These are phyloP conservation scores for Hypotaenidia philippensis DNA, from an alignment of 2,797 vertebrate genomes.

Conservation along the genomic window DNA sequence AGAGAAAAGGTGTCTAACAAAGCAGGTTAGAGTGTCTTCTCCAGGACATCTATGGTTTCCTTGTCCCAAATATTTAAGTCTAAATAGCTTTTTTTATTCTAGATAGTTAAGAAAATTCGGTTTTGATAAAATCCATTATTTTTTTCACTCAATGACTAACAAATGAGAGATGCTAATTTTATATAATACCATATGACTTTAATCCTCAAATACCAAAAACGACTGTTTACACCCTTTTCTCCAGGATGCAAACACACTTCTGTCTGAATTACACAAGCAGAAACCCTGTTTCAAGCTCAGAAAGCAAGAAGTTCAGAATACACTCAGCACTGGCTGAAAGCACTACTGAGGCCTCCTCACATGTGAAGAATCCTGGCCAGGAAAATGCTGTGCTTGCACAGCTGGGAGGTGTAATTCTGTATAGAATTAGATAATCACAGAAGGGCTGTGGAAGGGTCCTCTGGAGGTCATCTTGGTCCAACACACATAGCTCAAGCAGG, in stretches of 20 bases:
- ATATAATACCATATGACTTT: not conserved
- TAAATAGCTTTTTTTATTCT: not conserved
- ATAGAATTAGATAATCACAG: not conserved
- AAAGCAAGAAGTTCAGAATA: not conserved
- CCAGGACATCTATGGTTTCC: not conserved
- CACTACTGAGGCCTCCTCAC: not conserved
- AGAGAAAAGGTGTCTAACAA: not conserved
- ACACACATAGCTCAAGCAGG: not conserved
- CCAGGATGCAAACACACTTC: not conserved
- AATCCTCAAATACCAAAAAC: not conserved
- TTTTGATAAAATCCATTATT: not conserved
- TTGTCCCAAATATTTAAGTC: not conserved
- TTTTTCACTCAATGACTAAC: not conserved
- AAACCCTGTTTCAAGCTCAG: not conserved
- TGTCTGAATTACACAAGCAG: not conserved
- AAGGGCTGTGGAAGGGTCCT: not conserved
- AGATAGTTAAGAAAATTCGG: not conserved
- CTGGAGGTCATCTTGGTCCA: not conserved
- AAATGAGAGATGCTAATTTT: not conserved
- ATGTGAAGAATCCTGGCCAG: not conserved
- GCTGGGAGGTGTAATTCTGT: not conserved
- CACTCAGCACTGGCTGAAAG: not conserved
- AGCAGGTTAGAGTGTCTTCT: not conserved
- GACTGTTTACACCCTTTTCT: not conserved
- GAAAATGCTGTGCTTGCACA: not conserved